Percentiles rank a stretch among this genome's conserved stretches.
Conservation (phyloP, 2,888 invertebrate species). For the Rotaria sp. region DNA sequence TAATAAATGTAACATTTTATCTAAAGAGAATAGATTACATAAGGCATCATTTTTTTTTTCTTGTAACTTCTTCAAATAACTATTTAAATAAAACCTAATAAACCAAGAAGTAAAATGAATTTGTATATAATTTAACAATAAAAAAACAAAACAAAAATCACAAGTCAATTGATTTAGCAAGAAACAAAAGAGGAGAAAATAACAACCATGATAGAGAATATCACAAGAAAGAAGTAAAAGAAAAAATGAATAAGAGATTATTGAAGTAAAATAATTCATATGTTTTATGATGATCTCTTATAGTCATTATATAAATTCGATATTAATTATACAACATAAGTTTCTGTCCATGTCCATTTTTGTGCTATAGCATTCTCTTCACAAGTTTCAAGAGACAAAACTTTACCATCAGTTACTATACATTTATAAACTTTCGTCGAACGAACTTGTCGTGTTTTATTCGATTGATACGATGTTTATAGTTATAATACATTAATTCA, state of each 20-base stretch:
- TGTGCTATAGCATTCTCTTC: conserved; percentile 77
- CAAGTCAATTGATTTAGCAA: background rate
- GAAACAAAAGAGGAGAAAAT: background rate
- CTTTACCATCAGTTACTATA: conserved; percentile 54
- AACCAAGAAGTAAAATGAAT: background rate
- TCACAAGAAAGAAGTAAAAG: background rate
- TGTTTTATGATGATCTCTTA: no score
- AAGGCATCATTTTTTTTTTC: background rate
- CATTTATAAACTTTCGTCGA: conserved; percentile 46
- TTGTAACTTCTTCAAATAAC: background rate
- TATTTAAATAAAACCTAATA: background rate
- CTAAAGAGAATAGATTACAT: background rate
- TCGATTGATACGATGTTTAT: no score
- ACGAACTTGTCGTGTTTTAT: conserved; percentile 44
- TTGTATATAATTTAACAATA: background rate
- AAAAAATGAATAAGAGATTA: background rate
- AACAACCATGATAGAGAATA: background rate
- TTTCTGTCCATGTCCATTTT: conserved; percentile 75
- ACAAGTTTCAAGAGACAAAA: conserved; percentile 72
- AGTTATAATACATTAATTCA: no score
- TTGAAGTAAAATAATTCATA: background rate
- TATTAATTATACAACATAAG: conserved; percentile 48
- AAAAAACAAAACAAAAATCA: background rate
- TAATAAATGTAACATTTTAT: conserved; percentile 22
- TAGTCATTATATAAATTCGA: no score